Evolutionary conservation across 2,113 vertebrate genomes (phyloP), one percentile per base, ranked within the genome.

Genomic region (Alethe diademata): DNA sequence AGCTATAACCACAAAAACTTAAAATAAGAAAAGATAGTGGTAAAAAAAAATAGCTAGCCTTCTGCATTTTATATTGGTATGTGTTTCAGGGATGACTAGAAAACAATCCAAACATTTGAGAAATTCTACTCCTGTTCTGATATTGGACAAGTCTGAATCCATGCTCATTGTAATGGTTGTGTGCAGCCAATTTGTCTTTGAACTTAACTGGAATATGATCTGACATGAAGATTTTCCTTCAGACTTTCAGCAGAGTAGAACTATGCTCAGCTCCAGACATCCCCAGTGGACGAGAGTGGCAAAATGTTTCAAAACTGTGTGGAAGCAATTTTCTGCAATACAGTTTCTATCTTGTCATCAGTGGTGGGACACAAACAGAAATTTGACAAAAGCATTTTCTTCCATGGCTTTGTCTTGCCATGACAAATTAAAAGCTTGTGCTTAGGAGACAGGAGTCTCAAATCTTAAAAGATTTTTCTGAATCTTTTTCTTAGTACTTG

Each of bases 391-490:
- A 82, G 50, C 23, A 3, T 90, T 94, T 94, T 79, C 28, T 73
- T 73, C 20, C 0, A 0, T 43, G 42, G 33, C 16, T 90, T 76
- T 88, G 57, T 76, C 24, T 92, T 86, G 67, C 72, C 7, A 0
- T 87, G 65, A 62, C 64, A 82, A 92, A 84, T 72, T 45, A 88
- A 95, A 92, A 83, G 58, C 62, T 91, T 75, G 28, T 78, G 62
- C 61, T 88, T 24, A 29, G 66, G 45, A 86, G 66, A 54, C 36
- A 54, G 50, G 33, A 76, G 28, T 76, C 45, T 88, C 56, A 53
- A 62, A 56, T 45, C 40, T 90, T 66, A 56, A 60, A 74, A 71
- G 19, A 35, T 75, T 82, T 93, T 90, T 82, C 35, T 25, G 58
- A 75, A 80, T 36, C 38, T 53, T 86, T 72, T 62, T 51, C 66